A percentile compares a stretch with the other conserved stretches of the same genome.
Evolutionary conservation across 2,797 vertebrate genomes (phyloP).

Genomic region (Manis javanica): DNA sequence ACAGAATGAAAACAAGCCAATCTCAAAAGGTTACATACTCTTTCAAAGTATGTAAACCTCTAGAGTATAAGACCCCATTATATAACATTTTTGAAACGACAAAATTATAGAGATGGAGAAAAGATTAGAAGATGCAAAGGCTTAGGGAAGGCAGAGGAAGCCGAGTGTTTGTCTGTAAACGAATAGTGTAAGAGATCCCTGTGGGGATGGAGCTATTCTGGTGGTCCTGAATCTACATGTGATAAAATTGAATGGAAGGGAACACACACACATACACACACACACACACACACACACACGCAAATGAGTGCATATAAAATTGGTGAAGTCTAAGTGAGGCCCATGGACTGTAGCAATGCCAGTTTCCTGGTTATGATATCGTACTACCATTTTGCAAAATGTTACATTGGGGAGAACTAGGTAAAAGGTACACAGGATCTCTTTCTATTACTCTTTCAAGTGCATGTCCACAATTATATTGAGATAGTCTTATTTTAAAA

Average conservation of each 20-base stretch:
- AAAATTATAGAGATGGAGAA: background rate
- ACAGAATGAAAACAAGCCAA: background rate
- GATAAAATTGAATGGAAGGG: background rate
- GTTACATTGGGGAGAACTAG: too few species aligned
- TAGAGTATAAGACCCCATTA: background rate
- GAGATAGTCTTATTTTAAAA: background rate
- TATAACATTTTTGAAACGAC: background rate
- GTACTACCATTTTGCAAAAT: background rate
- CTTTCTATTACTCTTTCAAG: background rate
- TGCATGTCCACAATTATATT: background rate
- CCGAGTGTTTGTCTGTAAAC: background rate
- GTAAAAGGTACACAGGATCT: background rate
- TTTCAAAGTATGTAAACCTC: background rate
- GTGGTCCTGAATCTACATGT: background rate
- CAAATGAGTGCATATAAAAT: background rate
- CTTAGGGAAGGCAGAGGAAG: background rate
- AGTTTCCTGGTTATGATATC: background rate
- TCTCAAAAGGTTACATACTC: background rate
- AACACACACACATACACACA: background rate
- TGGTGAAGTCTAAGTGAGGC: background rate
- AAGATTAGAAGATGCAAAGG: background rate
- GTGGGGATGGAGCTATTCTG: background rate
- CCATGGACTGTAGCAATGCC: rapidly evolving
- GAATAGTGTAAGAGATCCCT: background rate
- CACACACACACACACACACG: background rate